A percentile compares a stretch with the other conserved stretches of the same genome.
phyloP scores from a whole-genome alignment of 2,888 invertebrate genomes.

The Phymatocera aterrima region DNA sequence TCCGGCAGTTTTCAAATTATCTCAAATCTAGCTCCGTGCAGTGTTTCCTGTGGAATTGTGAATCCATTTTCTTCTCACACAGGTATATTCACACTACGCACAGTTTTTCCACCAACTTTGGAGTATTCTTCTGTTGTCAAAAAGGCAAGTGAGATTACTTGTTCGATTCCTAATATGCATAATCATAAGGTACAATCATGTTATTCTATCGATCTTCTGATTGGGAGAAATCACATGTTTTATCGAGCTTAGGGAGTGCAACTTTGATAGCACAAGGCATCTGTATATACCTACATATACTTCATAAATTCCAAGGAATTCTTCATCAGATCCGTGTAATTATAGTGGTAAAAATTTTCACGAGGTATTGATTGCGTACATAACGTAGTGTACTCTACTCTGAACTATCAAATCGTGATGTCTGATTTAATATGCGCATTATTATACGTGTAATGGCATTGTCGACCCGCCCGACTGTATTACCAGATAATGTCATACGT shows the following conservation, averaged over 20 bases:
- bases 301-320: too few relatives aligned
- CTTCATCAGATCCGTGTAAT: too few relatives aligned
- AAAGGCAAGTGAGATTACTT: slow-evolving; percentile 12
- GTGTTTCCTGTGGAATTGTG: slow-evolving; percentile 11
- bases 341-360: too few relatives aligned
- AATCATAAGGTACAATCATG: background rate
- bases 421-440: background rate
- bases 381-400: background rate
- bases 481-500: background rate
- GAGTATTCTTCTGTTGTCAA: background rate
- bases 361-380: background rate
- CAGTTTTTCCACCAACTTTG: background rate
- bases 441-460: background rate
- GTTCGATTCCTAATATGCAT: background rate
- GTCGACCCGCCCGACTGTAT: background rate
- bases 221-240: background rate
- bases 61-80: background rate
- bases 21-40: background rate
- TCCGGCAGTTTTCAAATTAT: background rate
- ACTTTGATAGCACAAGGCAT: too few relatives aligned
- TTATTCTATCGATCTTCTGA: background rate
- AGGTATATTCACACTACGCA: background rate
- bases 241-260: too few relatives aligned
- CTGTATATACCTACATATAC: too few relatives aligned
- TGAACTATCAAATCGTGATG: background rate